Base-by-base conservation (phyloP, 2,113 vertebrate species). In the Entosphenus tridentatus region DNA sequence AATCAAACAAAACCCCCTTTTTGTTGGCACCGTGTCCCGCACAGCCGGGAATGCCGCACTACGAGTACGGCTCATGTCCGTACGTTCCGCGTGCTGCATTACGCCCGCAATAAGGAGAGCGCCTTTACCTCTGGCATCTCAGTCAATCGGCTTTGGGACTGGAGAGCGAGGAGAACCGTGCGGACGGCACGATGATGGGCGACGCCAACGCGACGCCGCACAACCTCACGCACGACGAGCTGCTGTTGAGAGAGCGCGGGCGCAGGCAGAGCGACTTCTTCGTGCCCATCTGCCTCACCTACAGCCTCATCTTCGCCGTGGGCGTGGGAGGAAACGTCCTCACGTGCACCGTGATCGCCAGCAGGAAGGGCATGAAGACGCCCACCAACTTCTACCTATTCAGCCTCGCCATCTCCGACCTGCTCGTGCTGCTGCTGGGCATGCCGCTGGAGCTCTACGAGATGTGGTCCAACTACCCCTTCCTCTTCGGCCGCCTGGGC, bases 321-420 rank as follows among this genome's bases (percentile, higher is more conserved):
- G 93, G 90, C 1, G 77, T 83, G 0, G 69, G 85, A 73, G 93
- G 93, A 39, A 96, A 96, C 17, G 74, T 72, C 0, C 80, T 97
- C 21, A 97, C 89, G 8, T 96, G 90, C 73, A 75, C 76, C 0
- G 87, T 96, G 73, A 90, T 95, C 73, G 74, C 85, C 8, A 80
- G 79, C 72, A 81, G 95, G 77, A 84, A 82, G 12, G 80, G 89
- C 73, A 91, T 96, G 90, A 80, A 82, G 75, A 91, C 86, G 0
- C 87, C 91, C 58, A 97, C 90, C 69, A 93, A 96, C 79, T 89
- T 85, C 76, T 97, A 95, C 77, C 78, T 97, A 57, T 84, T 96
- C 80, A 96, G 93, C 77, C 78, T 97, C 72, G 88, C 90, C 0
- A 69, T 86, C 68, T 93, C 93, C 0, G 91, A 97, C 79, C 82